Evolutionary conservation across 2,113 vertebrate genomes (phyloP).

Genomic region (Beaufortia kweichowensis): DNA sequence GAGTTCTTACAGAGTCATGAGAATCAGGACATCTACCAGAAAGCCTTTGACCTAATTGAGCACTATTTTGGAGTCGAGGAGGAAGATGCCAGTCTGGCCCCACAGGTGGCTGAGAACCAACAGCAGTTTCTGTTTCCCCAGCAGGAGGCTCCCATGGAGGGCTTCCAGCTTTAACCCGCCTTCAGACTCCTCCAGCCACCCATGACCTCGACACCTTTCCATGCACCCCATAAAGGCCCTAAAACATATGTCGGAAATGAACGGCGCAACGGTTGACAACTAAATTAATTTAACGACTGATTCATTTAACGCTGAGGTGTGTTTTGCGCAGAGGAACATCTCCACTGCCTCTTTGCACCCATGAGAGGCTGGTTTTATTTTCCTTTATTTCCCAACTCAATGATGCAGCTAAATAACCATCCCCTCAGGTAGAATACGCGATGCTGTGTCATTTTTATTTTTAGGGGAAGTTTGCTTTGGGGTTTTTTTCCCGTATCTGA

Average conservation of each 20-base stretch:
- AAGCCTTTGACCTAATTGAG: conserved; percentile 96
- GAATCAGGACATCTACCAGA: conserved; percentile 99
- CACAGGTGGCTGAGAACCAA: conserved; percentile 91
- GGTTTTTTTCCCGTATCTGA: not conserved
- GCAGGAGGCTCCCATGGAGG: conserved; percentile 95
- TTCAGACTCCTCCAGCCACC: not conserved
- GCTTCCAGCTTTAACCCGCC: conserved; percentile 90
- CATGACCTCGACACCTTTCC: conserved; percentile 33
- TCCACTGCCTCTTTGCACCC: conserved; percentile 30
- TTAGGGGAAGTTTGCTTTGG: not conserved
- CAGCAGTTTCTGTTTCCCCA: conserved; percentile 98
- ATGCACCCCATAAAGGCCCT: not conserved
- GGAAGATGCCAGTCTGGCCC: conserved; percentile 83
- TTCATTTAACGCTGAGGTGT: conserved; percentile 1
- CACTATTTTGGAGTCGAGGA: conserved; percentile 97
- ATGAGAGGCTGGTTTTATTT: conserved; percentile 36
- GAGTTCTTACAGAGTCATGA: conserved; percentile 98
- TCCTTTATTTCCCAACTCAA: conserved; percentile 14
- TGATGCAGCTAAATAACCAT: conserved; percentile 32
- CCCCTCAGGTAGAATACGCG: conserved; percentile 20
- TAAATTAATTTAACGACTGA: conserved; percentile 4
- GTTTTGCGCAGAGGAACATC: conserved; percentile 20
- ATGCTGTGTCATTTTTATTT: not conserved
- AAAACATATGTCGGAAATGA: conserved; percentile 18
- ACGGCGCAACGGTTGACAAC: not conserved